A percentile compares a stretch with the other conserved stretches of the same genome.
Evolutionary conservation across 2,888 invertebrate genomes (phyloP).

Genomic region (Nebria salina): DNA sequence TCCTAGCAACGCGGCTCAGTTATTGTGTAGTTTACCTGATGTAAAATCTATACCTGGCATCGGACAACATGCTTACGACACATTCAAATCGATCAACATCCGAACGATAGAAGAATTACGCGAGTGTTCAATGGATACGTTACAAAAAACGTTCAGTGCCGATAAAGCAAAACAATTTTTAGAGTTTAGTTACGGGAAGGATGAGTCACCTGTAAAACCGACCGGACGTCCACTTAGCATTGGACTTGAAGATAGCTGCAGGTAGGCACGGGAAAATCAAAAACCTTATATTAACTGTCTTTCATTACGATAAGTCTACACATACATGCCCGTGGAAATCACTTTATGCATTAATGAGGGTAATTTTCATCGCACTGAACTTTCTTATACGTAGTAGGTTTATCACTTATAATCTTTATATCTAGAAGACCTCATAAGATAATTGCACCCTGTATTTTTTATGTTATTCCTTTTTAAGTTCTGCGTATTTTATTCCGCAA

Average conservation of each 20-base stretch:
- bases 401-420: too few species aligned
- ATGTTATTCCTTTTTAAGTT: too few species aligned
- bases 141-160: constrained; percentile 68
- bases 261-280: constrained; percentile 55
- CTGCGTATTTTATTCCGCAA: too few species aligned
- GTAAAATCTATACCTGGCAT: constrained; percentile 79
- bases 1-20: constrained; percentile 72
- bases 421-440: too few species aligned
- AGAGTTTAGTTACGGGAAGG: constrained; percentile 79
- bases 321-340: too few species aligned
- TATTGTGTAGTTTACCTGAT: constrained; percentile 72
- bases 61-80: constrained; percentile 75
- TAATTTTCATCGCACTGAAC: too few species aligned
- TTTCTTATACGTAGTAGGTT: too few species aligned
- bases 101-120: constrained; percentile 75
- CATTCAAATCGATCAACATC: constrained; percentile 73
- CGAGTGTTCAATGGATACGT: constrained; percentile 68
- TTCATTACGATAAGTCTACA: too few species aligned
- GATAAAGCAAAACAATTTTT: constrained; percentile 76
- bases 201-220: constrained; percentile 75
- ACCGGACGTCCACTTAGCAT: constrained; percentile 82
- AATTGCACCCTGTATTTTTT: too few species aligned
- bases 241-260: constrained; percentile 81
- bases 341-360: too few species aligned
- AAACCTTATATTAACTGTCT: too few species aligned